Base-by-base conservation (phyloP, 2,797 vertebrate species). In the Phoeniculus purpureus region DNA sequence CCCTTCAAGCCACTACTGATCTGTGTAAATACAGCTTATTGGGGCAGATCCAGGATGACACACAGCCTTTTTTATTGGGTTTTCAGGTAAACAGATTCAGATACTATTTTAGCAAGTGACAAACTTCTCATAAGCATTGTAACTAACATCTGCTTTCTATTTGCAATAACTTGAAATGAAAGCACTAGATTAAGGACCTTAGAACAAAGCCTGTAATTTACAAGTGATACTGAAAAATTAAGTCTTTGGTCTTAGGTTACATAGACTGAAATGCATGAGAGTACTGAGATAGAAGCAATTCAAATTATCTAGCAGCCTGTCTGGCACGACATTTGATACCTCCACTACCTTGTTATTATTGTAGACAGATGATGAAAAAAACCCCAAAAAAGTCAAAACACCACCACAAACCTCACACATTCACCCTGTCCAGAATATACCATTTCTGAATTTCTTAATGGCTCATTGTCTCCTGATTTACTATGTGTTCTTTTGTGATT, bases 141-240 rank as follows among this genome's bases (percentile, higher is more conserved):
- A 72, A 72, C 5, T 47, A 34, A 8, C 9, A 55, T 77, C 40
- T 21, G 60, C 62, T n/a, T 73, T 67, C 40, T 74, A 32, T 50
- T 71, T 77, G n/a, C 11, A 54, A 37, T 19, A 66, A 58, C 8
- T 20, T 92, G 40, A 84, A 88, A 72, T 90, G 31, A 75, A 84
- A 72, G 43, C 26, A 75, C 20, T 78, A 66, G 77, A 64, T 0
- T 32, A 19, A 72, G 13, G 37, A 89, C 68, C 29, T 54, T 48
- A 4, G n/a, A 60, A 74, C 3, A 47, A 65, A 68, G 19, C 4
- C 0, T 31, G 68, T 47, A 66, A 20, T 34, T 82, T 80, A 61
- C 72, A 48, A 66, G 23, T 68, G 45, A 58, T 61, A 25, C 12
- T 16, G 12, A 32, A 87, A 75, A 73, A 15, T n/a, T 23, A 73